Base-by-base conservation (phyloP, 2,888 invertebrate genomes). In the Zygothrica quintamaculata region DNA sequence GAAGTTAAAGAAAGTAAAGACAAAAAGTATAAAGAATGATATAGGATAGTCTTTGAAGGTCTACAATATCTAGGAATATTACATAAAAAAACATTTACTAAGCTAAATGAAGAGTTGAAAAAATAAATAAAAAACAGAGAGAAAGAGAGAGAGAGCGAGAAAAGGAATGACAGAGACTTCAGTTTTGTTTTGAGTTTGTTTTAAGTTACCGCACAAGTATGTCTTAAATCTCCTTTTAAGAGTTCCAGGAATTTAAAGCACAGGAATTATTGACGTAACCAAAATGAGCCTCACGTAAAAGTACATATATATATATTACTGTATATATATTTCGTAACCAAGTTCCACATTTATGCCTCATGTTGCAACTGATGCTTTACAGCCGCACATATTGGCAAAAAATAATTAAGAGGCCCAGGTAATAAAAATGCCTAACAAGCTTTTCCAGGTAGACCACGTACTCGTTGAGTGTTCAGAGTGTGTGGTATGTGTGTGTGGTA, bases 381-480 rank as follows among this genome's bases (percentile, higher is more conserved):
- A 43, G 29, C 31, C 58, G 26, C 59, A 44, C 26, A 39, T 48
- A 60, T 66, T 67, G 48, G 48, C 34, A 43, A n/a, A 57, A 84
- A 81, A 78, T 81, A 79, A 79, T 79, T 78, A 79, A 84, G 65
- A 50, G 61, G 52, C 57, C 48, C 22, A 43, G 67, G 75, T 52
- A 68, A 84, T 79, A 73, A 76, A 77, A 78, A 65, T 59, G 72
- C 65, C 82, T 79, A 84, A 81, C 73, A 85, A 78, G 78, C 68
- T 53, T 25, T 66, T 60, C n/a, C 46, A 72, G 53, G 69, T 66
- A 65, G 67, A 51, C 61, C 71, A 59, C 62, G 73, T 52, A 69
- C 39, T 50, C 61, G 25, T 31, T 33, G 34, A 55, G 31, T 51
- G 31, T 44, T 57, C 46, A 13, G 12, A 33, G 11, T 25, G 18